Percentiles rank a stretch among this genome's conserved stretches.
Evolutionary conservation across 2,888 invertebrate species (phyloP).

Genomic region (Operophtera brumata): DNA sequence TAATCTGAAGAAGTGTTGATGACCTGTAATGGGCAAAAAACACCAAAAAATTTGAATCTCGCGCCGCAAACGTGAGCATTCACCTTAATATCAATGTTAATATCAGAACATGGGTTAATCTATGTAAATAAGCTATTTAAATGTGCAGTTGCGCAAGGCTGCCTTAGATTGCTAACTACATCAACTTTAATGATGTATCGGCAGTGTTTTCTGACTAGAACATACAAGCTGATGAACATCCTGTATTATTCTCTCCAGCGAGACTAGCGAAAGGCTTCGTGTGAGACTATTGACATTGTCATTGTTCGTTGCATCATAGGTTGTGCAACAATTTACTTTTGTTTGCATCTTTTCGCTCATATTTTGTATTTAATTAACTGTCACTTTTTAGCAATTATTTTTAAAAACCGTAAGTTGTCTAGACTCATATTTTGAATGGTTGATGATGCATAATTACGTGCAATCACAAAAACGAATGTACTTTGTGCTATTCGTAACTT

Average conservation of each 20-base stretch:
- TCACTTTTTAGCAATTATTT: conserved; percentile 13
- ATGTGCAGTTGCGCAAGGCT: too few relatives aligned
- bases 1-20: too few relatives aligned
- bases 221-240: too few relatives aligned
- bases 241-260: too few relatives aligned
- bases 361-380: conserved; percentile 18
- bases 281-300: conserved; percentile 35
- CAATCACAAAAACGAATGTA: not conserved
- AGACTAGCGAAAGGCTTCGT: conserved; percentile 38
- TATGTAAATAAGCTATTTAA: not conserved
- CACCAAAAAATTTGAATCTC: too few relatives aligned
- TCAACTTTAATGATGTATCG: too few relatives aligned
- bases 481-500: not conserved
- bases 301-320: conserved; percentile 20
- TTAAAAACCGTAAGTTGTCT: not conserved
- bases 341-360: conserved; percentile 8
- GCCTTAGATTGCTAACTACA: too few relatives aligned
- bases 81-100: too few relatives aligned
- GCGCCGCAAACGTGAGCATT: too few relatives aligned
- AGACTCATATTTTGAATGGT: conserved; percentile 3
- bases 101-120: too few relatives aligned
- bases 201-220: too few relatives aligned
- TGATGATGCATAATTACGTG: conserved; percentile 7
- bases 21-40: too few relatives aligned
- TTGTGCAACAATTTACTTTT: conserved; percentile 14